Evolutionary conservation across 2,888 invertebrate species (phyloP).

Genomic region (Meiosimyza platycephala): DNA sequence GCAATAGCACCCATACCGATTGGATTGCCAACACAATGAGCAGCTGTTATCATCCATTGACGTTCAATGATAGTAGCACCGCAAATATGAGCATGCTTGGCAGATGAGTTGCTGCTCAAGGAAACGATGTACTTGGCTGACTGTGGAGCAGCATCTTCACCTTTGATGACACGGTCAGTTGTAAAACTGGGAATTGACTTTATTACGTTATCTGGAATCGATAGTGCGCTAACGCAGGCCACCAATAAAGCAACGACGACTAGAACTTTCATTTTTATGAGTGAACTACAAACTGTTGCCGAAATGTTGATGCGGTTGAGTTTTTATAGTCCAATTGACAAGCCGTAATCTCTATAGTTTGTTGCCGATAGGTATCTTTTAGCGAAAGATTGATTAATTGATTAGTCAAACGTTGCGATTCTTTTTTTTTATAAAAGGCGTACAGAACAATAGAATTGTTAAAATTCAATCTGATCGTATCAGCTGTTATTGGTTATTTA

Average conservation of each 20-base stretch:
- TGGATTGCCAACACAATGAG: constrained; percentile 58
- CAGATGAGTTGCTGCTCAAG: constrained; percentile 46
- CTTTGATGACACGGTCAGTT: constrained; percentile 60
- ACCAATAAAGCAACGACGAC: constrained; percentile 51
- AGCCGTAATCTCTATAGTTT: no score
- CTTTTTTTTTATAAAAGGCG: no score
- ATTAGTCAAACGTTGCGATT: no score
- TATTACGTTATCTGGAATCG: constrained; percentile 44
- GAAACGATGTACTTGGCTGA: constrained; percentile 68
- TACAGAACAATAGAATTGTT: no score
- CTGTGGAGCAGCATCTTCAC: constrained; percentile 62
- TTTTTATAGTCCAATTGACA: no score
- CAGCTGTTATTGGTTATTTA: no score
- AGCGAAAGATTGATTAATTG: no score
- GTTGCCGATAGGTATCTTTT: no score
- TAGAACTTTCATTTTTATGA: constrained; percentile 55
- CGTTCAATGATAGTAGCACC: constrained; percentile 67
- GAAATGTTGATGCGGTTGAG: no score
- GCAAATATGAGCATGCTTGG: constrained; percentile 63
- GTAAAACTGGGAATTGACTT: constrained; percentile 56
- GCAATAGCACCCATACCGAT: constrained; percentile 61
- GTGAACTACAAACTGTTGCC: not conserved
- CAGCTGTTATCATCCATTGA: constrained; percentile 66
- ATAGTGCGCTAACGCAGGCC: constrained; percentile 52
- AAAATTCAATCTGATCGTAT: no score